Conservation (phyloP, 1,140 invertebrate genomes). For the Drosophila gunungcola region DNA sequence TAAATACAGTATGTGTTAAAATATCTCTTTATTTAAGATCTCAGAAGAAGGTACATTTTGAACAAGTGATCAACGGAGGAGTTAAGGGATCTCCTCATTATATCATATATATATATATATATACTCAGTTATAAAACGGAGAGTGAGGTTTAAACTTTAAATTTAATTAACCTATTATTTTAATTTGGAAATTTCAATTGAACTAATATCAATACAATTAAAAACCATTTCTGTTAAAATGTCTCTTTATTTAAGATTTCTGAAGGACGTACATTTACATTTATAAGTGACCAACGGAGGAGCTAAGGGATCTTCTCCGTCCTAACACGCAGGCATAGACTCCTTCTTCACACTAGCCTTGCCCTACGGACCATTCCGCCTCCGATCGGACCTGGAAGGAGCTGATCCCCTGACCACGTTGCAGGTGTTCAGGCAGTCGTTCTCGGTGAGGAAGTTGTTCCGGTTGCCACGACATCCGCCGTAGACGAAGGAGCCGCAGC, state of each 20-base stretch:
- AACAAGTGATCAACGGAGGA: background rate
- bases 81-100: too few species aligned
- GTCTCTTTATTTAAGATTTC: background rate
- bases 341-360: constrained; percentile 85
- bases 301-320: too few species aligned
- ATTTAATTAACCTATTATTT: too few species aligned
- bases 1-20: too few species aligned
- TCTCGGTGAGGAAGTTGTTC: constrained; percentile 93
- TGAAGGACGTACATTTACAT: background rate
- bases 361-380: constrained; percentile 90
- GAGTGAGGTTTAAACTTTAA: too few species aligned
- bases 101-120: too few species aligned
- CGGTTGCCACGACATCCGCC: constrained; percentile 95
- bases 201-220: too few species aligned
- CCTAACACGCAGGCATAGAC: constrained; percentile 79
- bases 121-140: too few species aligned
- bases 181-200: too few species aligned
- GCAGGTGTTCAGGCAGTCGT: constrained; percentile 92
- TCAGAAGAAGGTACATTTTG: background rate
- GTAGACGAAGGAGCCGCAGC: constrained; percentile 93
- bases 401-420: constrained; percentile 12
- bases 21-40: background rate
- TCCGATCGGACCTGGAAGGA: too few species aligned
- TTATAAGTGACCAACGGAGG: background rate
- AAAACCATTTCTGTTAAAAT: too few species aligned